Base-by-base conservation (phyloP, 1,140 invertebrate genomes). In the Zaprionus kolodkinae region DNA sequence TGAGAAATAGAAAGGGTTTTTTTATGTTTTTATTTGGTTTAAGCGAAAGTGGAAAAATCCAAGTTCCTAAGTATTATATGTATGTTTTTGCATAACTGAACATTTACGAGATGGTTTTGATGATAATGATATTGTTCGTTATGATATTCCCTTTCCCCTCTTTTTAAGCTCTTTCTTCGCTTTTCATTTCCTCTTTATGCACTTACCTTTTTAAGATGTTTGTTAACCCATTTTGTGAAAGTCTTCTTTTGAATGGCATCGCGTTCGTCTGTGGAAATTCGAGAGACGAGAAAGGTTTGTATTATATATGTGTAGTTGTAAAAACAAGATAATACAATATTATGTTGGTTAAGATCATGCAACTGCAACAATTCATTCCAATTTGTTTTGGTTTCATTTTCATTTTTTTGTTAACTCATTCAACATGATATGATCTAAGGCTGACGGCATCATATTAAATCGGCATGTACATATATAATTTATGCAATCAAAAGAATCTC, bases 211-310 rank as follows among this genome's bases (percentile, higher is more conserved):
- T 98, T 97, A 89, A 99, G 95, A 95, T 99, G 99, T 95, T 99
- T 99, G 96, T 99, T 99, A 94, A 99, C 98, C 99, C 99, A 99
- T 96, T 99, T 99, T 85, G 99, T 99, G 94, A 99, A 99, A 80
- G 99, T 99, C 94, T 99, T 99, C 95, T 99, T 99, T 94, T 99
- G 99, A 92, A 99, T 99, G 84, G 98, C 98, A 95, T 99, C 99
- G 94, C 99, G 95, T 95, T 99, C 98, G 94, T 99, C 99, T 99
- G 95, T 54, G 70, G n/a, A 25, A 61, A 72, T 33, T 86, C 92
- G 84, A 93, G 93, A 93, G 93, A 92, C 92, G 64, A 65, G 57
- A 72, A 63, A 78, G 36, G 67, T 59, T 54, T 40, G 43, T 38
- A 36, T 43, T n/a, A 45, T 6, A 35, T 9, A 7, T 35, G 60